These are phyloP conservation scores for Lordiphosa fenestrarum DNA, from an alignment of 2,888 invertebrate species.

Conservation along the genomic window DNA sequence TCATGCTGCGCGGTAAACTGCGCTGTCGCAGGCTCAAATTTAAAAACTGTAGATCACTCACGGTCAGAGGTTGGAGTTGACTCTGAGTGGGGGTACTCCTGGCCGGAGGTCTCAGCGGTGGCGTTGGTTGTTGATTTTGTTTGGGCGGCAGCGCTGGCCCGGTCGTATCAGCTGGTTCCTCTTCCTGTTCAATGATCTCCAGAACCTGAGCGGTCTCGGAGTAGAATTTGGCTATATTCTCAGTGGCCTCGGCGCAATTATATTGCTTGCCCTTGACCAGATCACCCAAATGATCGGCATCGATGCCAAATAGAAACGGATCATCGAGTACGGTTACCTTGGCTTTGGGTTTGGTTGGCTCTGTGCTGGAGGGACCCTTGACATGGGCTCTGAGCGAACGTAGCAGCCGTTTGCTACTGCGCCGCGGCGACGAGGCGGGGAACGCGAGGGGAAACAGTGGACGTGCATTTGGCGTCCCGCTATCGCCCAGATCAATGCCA, in stretches of 20 bases:
- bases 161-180: conserved; percentile 39
- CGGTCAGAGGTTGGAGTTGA: conserved; percentile 71
- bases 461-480: conserved; percentile 29
- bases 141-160: conserved; percentile 76
- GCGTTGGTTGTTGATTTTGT: conserved; percentile 41
- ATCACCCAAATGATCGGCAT: conserved; percentile 76
- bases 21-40: conserved; percentile 78
- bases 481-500: conserved; percentile 68
- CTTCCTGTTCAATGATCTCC: conserved; percentile 59
- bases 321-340: conserved; percentile 80
- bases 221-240: conserved; percentile 76
- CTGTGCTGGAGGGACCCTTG: conserved; percentile 54
- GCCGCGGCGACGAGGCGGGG: conserved; percentile 9
- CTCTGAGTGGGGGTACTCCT: not conserved
- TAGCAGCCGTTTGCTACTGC: conserved; percentile 76
- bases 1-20: conserved; percentile 77
- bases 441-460: conserved; percentile 66
- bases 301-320: conserved; percentile 80
- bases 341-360: conserved; percentile 76
- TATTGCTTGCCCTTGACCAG: conserved; percentile 66
- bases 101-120: conserved; percentile 11
- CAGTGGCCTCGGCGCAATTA: conserved; percentile 52
- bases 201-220: conserved; percentile 43
- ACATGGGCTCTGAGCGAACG: conserved; percentile 76
- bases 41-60: conserved; percentile 79